Conservation (phyloP, 2,797 vertebrate genomes). For the Remorina albescens region DNA sequence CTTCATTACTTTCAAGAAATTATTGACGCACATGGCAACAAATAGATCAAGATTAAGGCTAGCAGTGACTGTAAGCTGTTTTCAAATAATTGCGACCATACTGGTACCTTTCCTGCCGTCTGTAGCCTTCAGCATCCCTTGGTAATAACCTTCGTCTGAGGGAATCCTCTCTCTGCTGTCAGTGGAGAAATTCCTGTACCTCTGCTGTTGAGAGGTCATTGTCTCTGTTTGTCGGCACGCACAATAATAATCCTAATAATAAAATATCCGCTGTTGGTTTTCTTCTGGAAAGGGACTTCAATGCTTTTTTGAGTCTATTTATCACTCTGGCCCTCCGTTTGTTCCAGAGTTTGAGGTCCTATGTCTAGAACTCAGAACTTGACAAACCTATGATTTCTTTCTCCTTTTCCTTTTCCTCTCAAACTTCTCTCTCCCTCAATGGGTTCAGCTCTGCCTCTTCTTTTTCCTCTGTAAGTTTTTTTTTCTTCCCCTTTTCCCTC, state of each 20-base stretch:
- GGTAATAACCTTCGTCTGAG: slow-evolving; percentile 85
- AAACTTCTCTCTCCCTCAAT: slow-evolving; percentile 64
- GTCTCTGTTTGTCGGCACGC: slow-evolving; percentile 33
- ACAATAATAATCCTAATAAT: slow-evolving; percentile 49
- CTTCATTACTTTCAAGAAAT: slow-evolving; percentile 2
- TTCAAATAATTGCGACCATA: slow-evolving; percentile 25
- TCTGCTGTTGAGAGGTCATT: slow-evolving; percentile 80
- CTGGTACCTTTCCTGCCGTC: slow-evolving; percentile 87
- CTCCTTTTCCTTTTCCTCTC: slow-evolving; percentile 50
- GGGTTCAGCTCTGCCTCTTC: slow-evolving; percentile 62
- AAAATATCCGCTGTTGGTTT: slow-evolving; percentile 29
- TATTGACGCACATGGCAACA: slow-evolving; percentile 14
- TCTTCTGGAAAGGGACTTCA: slow-evolving; percentile 8
- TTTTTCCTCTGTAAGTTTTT: slow-evolving; percentile 43
- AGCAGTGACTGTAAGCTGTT: slow-evolving; percentile 12
- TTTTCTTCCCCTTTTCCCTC: slow-evolving; percentile 28
- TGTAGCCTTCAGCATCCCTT: slow-evolving; percentile 85
- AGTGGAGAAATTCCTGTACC: slow-evolving; percentile 80
- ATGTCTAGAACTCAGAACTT: slow-evolving; percentile 57
- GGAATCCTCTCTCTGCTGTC: slow-evolving; percentile 79
- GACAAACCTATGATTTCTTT: slow-evolving; percentile 72
- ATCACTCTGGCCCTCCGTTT: slow-evolving; percentile 17
- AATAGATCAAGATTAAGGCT: slow-evolving; percentile 10
- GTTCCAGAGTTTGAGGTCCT: slow-evolving; percentile 55
- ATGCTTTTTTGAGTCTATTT: slow-evolving; percentile 43